These are phyloP conservation scores for Polypterus senegalus DNA, from an alignment of 2,113 vertebrate species.

Conservation along the genomic window DNA sequence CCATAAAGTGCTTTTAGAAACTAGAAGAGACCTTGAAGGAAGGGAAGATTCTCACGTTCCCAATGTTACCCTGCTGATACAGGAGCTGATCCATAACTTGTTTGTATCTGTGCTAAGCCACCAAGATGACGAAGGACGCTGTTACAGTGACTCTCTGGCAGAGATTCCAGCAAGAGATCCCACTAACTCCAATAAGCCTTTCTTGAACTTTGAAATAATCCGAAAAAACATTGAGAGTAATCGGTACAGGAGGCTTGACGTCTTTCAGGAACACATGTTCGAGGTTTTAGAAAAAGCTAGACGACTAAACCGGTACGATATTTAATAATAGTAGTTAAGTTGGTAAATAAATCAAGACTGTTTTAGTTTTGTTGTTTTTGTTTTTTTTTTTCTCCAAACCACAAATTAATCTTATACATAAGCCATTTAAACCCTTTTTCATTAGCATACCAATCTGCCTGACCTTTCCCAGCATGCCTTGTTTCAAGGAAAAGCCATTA, in stretches of 20 bases:
- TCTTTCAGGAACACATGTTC: slow-evolving; percentile 98
- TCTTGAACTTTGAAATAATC: slow-evolving; percentile 88
- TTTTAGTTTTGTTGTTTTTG: too few relatives aligned
- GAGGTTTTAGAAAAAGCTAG: slow-evolving; percentile 92
- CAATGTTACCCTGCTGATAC: slow-evolving; percentile 85
- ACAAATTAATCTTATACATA: too few relatives aligned
- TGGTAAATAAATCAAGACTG: too few relatives aligned
- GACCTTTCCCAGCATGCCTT: too few relatives aligned
- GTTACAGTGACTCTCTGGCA: slow-evolving; percentile 93
- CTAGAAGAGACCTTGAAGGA: slow-evolving; percentile 81
- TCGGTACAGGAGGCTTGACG: slow-evolving; percentile 79
- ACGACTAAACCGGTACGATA: slow-evolving; percentile 75
- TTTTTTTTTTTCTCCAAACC: too few relatives aligned
- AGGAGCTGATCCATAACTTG: slow-evolving; percentile 91
- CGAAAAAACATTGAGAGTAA: slow-evolving; percentile 82
- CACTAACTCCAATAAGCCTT: slow-evolving; percentile 64
- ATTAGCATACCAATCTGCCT: too few relatives aligned
- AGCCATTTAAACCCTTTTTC: too few relatives aligned
- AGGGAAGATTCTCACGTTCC: slow-evolving; percentile 87
- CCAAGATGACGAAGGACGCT: slow-evolving; percentile 95
- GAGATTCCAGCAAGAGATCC: slow-evolving; percentile 84
- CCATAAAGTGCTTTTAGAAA: slow-evolving; percentile 86
- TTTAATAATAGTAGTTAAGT: not conserved
- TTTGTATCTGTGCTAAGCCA: slow-evolving; percentile 95
- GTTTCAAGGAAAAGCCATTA: too few relatives aligned